Base-by-base conservation (phyloP, 1,140 invertebrate species). In the Sycophila sp. region DNA sequence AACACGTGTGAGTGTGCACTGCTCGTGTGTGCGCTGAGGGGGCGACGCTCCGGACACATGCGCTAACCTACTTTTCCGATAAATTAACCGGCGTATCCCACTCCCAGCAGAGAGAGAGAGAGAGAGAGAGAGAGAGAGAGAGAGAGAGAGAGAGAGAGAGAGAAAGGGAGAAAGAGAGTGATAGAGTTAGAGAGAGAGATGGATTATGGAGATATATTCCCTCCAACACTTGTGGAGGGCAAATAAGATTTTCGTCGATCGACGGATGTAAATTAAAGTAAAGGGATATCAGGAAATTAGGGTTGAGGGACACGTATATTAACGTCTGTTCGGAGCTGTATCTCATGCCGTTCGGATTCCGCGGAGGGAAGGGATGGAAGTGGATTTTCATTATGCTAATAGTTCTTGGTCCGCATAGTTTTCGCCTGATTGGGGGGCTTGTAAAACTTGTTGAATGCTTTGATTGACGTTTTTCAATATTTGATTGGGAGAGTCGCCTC, bases 221-320 rank as follows among this genome's bases (percentile, higher is more conserved):
- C n/a, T n/a, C n/a, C n/a, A n/a, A n/a, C n/a, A n/a, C n/a, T n/a
- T n/a, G n/a, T n/a, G n/a, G n/a, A 32, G 42, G 17, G 59, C 47
- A 49, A 51, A 64, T 64, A 64, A 51, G 62, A 51, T 51, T 64
- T 36, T 10, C 45, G 5, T 22, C 32, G 47, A 36, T 53, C 30
- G 47, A 69, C 56, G 47, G 47, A 63, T 63, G 58, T 30, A 55
- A 69, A 69, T 69, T 53, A 69, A 69, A 69, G 47, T 69, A 69
- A 69, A 51, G 49, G 58, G 67, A 55, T 69, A 69, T 62, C 36
- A 62, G 67, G 67, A 69, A 69, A 69, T 69, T 69, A 60, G 32
- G 47, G 28, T 40, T 34, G 36, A 47, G 30, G 24, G 28, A 67
- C 5, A n/a, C 8, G 42, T 22, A 26, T 49, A 45, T 68, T 49